These are phyloP conservation scores for Prunella strophiata DNA, from an alignment of 2,797 vertebrate species.

Conservation along the genomic window DNA sequence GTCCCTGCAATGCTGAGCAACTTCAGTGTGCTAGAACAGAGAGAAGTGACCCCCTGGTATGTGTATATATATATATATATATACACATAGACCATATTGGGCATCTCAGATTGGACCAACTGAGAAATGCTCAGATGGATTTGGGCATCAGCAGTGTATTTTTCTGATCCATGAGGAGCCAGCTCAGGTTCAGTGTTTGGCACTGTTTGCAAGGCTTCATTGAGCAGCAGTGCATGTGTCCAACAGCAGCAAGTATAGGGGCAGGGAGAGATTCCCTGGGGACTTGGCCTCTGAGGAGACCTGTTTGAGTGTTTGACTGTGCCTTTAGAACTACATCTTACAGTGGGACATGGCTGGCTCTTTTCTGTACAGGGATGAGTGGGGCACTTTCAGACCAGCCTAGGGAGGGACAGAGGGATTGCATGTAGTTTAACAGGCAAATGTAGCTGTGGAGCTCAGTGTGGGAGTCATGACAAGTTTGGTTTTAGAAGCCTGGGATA, in stretches of 20 bases:
- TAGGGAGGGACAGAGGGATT: neutral
- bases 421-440: neutral
- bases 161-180: neutral
- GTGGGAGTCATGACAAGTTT: neutral
- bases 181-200: neutral
- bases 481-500: neutral
- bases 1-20: neutral
- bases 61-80: accelerated
- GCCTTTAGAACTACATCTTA: neutral
- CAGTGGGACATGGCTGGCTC: neutral
- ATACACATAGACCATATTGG: accelerated
- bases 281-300: neutral
- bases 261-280: neutral
- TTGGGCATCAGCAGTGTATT: neutral
- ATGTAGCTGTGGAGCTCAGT: neutral
- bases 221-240: accelerated
- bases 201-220: neutral
- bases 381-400: neutral
- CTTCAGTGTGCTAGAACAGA: neutral
- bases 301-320: neutral
- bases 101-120: neutral
- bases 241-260: accelerated
- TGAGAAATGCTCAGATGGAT: neutral
- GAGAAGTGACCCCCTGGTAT: neutral
- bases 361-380: neutral